Percentiles rank a stretch among this genome's conserved stretches.
phyloP scores from a whole-genome alignment of 2,113 vertebrate species.

The Columba livia region DNA sequence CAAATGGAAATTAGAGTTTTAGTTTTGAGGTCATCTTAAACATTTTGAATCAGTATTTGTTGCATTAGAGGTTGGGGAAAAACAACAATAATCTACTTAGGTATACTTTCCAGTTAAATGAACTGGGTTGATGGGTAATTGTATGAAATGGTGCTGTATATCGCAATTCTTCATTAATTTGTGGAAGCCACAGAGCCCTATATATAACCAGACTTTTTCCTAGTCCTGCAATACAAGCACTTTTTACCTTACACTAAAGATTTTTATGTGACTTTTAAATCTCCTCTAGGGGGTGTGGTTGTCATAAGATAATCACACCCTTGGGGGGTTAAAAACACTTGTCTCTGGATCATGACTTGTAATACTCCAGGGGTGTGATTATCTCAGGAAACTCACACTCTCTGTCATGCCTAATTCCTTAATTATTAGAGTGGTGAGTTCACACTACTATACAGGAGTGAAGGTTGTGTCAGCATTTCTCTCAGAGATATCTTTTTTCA shows the following conservation, averaged over 20 bases:
- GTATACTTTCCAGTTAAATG: not conserved
- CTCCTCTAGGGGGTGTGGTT: slow-evolving; percentile 74
- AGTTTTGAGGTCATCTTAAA: not conserved
- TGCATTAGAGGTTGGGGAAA: not conserved
- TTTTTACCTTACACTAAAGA: slow-evolving; percentile 61
- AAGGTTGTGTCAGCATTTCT: slow-evolving; percentile 72
- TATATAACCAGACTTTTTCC: slow-evolving; percentile 25
- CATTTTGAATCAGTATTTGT: not conserved
- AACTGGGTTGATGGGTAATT: not conserved
- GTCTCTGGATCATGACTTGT: slow-evolving; percentile 76
- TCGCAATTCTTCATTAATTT: slow-evolving; percentile 58
- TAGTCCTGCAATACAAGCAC: slow-evolving; percentile 57
- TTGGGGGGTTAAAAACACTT: slow-evolving; percentile 78
- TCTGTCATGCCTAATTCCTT: slow-evolving; percentile 80
- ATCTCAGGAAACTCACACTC: slow-evolving; percentile 73
- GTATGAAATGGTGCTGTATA: not conserved
- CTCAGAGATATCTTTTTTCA: slow-evolving; percentile 55
- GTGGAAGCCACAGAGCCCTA: not conserved
- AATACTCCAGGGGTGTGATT: slow-evolving; percentile 76
- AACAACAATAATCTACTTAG: not conserved
- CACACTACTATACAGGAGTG: slow-evolving; percentile 26
- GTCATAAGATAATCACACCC: slow-evolving; percentile 76
- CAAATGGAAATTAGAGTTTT: not conserved
- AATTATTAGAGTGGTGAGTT: slow-evolving; percentile 76
- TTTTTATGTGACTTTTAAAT: slow-evolving; percentile 69